A percentile compares a stretch with the other conserved stretches of the same genome.
Conservation (phyloP, 2,113 vertebrate species). For the Sturnira hondurensis region DNA sequence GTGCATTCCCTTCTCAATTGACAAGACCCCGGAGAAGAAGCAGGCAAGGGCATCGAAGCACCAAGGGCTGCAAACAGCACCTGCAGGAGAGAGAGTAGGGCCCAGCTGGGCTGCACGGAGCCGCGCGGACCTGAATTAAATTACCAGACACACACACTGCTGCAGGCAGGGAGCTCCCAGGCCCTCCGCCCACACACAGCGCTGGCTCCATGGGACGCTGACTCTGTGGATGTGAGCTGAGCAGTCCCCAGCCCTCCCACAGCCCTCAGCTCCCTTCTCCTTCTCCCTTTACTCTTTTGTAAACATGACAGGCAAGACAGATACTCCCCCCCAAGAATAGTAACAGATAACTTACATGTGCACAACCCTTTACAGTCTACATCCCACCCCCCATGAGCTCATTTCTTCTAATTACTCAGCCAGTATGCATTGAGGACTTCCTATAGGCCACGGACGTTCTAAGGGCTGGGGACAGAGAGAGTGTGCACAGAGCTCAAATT, state of each 20-base stretch:
- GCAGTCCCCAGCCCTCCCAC: not conserved
- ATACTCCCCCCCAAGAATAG: too few relatives aligned
- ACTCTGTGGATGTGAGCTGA: fast-evolving
- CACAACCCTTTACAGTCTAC: not conserved
- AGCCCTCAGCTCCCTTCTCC: not conserved
- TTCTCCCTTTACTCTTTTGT: not conserved
- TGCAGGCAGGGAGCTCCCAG: not conserved
- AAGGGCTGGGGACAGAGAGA: not conserved
- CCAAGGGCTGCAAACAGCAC: not conserved
- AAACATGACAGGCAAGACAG: not conserved
- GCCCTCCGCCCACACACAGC: not conserved
- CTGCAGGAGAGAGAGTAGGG: not conserved
- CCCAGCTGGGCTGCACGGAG: not conserved
- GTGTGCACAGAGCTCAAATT: not conserved
- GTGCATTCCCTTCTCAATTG: not conserved
- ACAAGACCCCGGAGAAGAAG: not conserved
- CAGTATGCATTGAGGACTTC: not conserved
- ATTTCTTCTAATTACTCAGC: not conserved
- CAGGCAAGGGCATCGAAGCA: not conserved
- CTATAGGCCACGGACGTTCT: not conserved
- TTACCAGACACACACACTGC: fast-evolving
- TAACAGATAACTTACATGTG: not conserved
- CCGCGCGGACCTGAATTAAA: not conserved
- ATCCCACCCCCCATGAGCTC: not conserved
- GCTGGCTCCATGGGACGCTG: not conserved